Base-by-base conservation (phyloP, 2,797 vertebrate species). In the Cygnus olor region DNA sequence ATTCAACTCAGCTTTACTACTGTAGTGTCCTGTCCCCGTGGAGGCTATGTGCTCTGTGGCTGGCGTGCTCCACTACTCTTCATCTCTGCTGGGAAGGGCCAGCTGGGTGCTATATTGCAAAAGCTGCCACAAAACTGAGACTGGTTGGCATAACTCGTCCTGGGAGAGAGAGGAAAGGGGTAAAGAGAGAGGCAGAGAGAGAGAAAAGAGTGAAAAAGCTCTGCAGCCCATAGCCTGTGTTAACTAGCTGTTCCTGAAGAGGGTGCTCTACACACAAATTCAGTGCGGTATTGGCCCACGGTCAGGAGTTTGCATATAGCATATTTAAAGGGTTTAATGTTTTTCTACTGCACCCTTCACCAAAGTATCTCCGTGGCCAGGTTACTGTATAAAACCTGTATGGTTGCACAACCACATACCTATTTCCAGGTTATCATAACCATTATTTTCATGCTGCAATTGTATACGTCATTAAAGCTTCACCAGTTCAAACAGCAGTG, bases 131-230 rank as follows among this genome's bases (percentile, higher is more conserved):
- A 49, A 54, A 88, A 27, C 34, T 58, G n/a, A 47, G 49, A 72
- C 0, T 1, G 5, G 8, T 2, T 85, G 44, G 40, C 0, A 0
- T 66, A 71, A 34, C 2, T 38, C 38, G 32, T 8, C 34, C 51
- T 56, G 30, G 21, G 44, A 68, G 22, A 68, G 53, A 79, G 11
- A 19, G 6, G n/a, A 78, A 53, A 5, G 2, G 6, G 3, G 14
- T 42, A 66, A 79, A 90, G 34, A 80, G 40, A n/a, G 32, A 47
- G 14, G 8, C 16, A 18, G 16, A 53, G 22, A 70, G 16, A 44
- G 10, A 36, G 2, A 54, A 40, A 81, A 72, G 17, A 56, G 9
- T 36, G 21, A 57, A 81, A 88, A 34, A 51, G 53, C 9, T 85
- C 27, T n/a, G 42, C 32, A 7, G 28, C 4, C 38, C 2, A 0